These are phyloP conservation scores for Pimpla rufipes DNA, from an alignment of 2,888 invertebrate genomes.

Conservation along the genomic window DNA sequence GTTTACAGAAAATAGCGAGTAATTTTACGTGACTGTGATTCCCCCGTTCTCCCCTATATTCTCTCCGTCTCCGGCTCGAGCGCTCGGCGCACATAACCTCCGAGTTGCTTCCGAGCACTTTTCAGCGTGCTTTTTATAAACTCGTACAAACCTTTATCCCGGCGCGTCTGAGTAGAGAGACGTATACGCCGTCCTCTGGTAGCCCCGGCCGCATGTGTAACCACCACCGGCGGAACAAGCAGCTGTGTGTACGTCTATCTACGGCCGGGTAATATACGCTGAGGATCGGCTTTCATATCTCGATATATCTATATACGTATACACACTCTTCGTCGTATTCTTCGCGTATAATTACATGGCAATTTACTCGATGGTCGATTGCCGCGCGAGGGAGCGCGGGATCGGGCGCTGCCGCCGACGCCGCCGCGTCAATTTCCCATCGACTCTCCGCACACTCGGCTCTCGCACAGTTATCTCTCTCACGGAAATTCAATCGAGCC, in stretches of 20 bases:
- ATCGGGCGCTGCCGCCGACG: slow-evolving; percentile 38
- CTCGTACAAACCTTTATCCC: slow-evolving; percentile 73
- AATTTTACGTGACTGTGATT: too few species aligned
- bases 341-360: slow-evolving; percentile 70
- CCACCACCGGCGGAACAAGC: slow-evolving; percentile 16
- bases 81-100: slow-evolving; percentile 18
- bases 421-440: slow-evolving; percentile 68
- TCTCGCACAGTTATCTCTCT: slow-evolving; percentile 53
- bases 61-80: too few species aligned
- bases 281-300: slow-evolving; percentile 55
- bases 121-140: slow-evolving; percentile 69
- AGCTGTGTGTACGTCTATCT: slow-evolving; percentile 44
- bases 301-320: slow-evolving; percentile 5
- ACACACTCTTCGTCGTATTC: slow-evolving; percentile 59
- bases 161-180: slow-evolving; percentile 21
- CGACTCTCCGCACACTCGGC: slow-evolving; percentile 45
- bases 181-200: slow-evolving; percentile 52
- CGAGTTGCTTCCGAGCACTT: slow-evolving; percentile 58
- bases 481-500: slow-evolving; percentile 62
- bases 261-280: slow-evolving; percentile 65
- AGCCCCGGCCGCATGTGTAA: slow-evolving; percentile 49
- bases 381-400: slow-evolving; percentile 50
- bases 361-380: slow-evolving; percentile 69
- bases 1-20: too few species aligned
- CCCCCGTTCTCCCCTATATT: too few species aligned